Evolutionary conservation across 2,888 invertebrate species (phyloP), one percentile per base, ranked within the genome.

Genomic region (Cataglyphis altisquamis): DNA sequence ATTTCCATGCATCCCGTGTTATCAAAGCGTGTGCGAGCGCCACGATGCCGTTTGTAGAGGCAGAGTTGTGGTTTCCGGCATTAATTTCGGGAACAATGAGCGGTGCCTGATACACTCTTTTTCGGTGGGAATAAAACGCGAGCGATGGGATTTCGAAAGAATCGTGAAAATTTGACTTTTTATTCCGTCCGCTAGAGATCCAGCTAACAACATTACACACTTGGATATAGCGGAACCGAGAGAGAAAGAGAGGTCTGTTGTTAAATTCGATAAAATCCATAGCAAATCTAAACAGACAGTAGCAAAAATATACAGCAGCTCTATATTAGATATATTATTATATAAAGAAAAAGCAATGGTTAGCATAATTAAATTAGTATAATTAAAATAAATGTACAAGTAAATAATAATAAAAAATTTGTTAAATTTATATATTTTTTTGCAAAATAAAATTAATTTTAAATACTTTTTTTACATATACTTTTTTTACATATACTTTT

Each of bases 1-100:
- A 89, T 89, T 89, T 77, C 84, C 73, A 70, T 73, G 87, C 85
- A 82, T 89, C 72, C 64, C 77, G 67, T 63, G 82, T 85, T 74
- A 81, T 85, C 89, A 81, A 81, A 74, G 74, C 78, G 62, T 73
- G 80, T 84, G 70, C 68, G 85, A 64, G 85, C 83, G 82, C 67
- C 15, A 67, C 45, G 64, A 55, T 57, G 36, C 78, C 39, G 67
- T 64, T 74, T 66, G 62, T 64, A 82, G 75, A 78, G 81, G 64
- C 57, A 39, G 78, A 60, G 63, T 64, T 73, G 84, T 39, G 72
- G 72, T 83, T 83, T 62, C 39, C 48, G 55, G 84, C 82, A 89
- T 86, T 89, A 88, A 84, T 89, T 87, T 81, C 81, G 25, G 36
- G 60, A 82, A 77, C 67, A 62, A 80, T 72, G 55, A 70, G 63